Base-by-base conservation (phyloP, 2,113 vertebrate genomes). In the human region DNA sequence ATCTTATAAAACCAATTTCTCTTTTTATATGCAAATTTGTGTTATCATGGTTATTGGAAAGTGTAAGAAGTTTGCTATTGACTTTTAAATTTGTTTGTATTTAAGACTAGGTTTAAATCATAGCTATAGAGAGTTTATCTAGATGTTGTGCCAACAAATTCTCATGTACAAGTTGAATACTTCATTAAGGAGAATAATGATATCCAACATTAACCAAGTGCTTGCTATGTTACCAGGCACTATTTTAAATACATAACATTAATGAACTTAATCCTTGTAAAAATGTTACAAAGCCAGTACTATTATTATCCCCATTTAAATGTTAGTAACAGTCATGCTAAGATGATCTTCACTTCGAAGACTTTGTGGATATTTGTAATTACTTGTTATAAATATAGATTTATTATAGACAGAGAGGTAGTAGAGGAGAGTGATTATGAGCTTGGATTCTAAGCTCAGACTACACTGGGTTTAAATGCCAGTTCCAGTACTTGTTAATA, bases 81-180 rank as follows among this genome's bases (percentile, higher is more conserved):
- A 73, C 30, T 91, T 82, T 72, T 80, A 87, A 90, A 84, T 86
- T 94, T 92, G 66, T 90, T 96, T 95, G 83, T 95, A 73, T 92
- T 95, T 87, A 96, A 91, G 25, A 93, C 40, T 90, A 95, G 90
- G 32, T 92, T 66, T 89, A 83, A 89, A 17, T 75, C 72, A 73
- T 57, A 83, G n/a, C 32, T 89, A 79, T 22, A 55, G 12, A 72
- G 76, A 89, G 32, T 91, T 91, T 91, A 73, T 85, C 89, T 90
- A 92, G 55, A 88, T 50, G 78, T 48, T 73, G 13, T 38, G 43
- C 18, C 27, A 73, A 76, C 30, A 93, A 86, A 92, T 73, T 89
- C 35, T 96, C 38, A 30, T 35, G 17, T 10, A 73, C 17, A 80
- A n/a, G 32, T 73, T 89, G 72, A 89, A 92, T 55, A 79, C 14